Percentiles rank a stretch among this genome's conserved stretches.
phyloP scores from a whole-genome alignment of 2,888 invertebrate genomes.

The Trissonchulus sp. region DNA sequence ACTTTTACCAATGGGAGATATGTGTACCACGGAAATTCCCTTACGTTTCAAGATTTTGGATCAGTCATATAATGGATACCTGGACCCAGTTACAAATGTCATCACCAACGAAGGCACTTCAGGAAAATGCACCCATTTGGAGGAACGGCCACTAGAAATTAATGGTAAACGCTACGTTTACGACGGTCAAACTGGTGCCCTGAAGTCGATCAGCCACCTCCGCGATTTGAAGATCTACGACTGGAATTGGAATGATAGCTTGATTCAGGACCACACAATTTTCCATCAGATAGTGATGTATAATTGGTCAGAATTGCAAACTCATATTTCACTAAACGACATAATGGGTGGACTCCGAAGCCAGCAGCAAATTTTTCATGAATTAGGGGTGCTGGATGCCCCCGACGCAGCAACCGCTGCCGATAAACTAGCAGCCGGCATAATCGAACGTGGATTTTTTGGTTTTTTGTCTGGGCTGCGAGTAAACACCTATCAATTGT shows the following conservation, averaged over 20 bases:
- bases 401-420: not conserved
- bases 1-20: not conserved
- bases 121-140: not conserved
- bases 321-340: too few relatives aligned
- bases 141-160: not conserved
- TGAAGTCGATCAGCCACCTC: not conserved
- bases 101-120: not conserved
- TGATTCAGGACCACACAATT: not conserved
- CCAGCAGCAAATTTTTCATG: too few relatives aligned
- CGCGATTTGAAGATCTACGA: not conserved
- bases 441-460: slow-evolving; percentile 5
- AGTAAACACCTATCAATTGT: too few relatives aligned
- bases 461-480: too few relatives aligned
- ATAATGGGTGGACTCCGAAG: too few relatives aligned
- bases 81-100: slow-evolving; percentile 5
- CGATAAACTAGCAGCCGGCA: not conserved
- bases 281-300: not conserved
- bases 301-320: too few relatives aligned
- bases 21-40: not conserved
- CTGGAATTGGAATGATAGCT: too few relatives aligned
- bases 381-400: not conserved
- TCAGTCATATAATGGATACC: not conserved
- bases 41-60: not conserved
- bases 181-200: not conserved
- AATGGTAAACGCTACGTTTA: not conserved